Percentiles rank a stretch among this genome's conserved stretches.
Conservation (phyloP, 2,797 vertebrate genomes). For the Vireo griseus region DNA sequence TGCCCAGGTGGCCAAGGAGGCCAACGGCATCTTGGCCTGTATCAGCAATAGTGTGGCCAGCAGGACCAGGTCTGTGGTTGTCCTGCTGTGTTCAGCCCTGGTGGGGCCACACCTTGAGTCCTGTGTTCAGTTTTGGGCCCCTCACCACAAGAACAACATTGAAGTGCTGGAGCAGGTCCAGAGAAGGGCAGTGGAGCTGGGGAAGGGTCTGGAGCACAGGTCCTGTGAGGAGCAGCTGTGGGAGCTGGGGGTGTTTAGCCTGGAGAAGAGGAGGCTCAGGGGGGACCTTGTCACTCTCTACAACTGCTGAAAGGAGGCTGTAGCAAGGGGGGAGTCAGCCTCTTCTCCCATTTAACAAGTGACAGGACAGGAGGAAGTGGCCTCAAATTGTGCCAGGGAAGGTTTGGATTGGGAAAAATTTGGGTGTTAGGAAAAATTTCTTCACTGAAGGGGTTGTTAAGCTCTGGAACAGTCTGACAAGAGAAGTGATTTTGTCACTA, state of each 20-base stretch:
- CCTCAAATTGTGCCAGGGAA: neutral
- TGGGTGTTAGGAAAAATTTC: neutral
- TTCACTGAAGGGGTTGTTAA: neutral
- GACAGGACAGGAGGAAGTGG: neutral
- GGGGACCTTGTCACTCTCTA: rapidly evolving
- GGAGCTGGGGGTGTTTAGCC: neutral
- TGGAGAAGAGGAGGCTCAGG: neutral
- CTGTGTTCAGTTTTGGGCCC: neutral
- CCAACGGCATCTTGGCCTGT: neutral
- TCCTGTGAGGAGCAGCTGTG: rapidly evolving
- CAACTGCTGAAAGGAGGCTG: rapidly evolving
- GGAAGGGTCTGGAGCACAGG: neutral
- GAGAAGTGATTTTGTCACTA: neutral
- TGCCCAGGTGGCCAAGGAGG: neutral
- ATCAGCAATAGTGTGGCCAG: neutral
- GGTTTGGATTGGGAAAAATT: neutral
- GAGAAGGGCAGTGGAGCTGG: neutral
- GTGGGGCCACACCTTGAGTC: rapidly evolving
- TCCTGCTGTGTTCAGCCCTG: neutral
- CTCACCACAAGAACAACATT: rapidly evolving
- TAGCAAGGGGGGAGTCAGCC: rapidly evolving
- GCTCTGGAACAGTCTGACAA: neutral
- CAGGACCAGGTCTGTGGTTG: neutral
- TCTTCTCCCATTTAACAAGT: neutral
- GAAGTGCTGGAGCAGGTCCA: rapidly evolving